phyloP scores from a whole-genome alignment of 2,888 invertebrate genomes.

The Diarsia mendica region DNA sequence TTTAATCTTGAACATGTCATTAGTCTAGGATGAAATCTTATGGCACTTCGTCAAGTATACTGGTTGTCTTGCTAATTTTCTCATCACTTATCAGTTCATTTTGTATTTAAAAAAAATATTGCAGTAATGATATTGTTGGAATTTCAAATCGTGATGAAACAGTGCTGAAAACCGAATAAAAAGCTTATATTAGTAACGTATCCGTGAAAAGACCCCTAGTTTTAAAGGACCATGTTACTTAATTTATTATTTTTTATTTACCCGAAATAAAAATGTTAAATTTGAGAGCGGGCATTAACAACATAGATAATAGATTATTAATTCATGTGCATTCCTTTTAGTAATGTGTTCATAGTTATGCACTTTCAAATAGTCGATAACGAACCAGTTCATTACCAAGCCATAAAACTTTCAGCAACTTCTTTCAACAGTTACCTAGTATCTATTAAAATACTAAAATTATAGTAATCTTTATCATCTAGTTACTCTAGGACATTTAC shows the following conservation, averaged over 20 bases:
- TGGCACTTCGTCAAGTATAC: not conserved
- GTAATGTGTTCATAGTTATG: not conserved
- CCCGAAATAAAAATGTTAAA: no score
- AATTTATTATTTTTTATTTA: no score
- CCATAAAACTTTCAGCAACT: not conserved
- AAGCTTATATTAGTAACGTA: not conserved
- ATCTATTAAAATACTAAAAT: not conserved
- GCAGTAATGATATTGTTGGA: not conserved
- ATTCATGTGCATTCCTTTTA: no score
- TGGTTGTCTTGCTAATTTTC: not conserved
- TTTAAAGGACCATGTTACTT: no score
- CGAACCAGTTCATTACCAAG: not conserved
- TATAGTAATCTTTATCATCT: not conserved
- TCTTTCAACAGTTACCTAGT: not conserved
- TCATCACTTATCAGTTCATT: not conserved
- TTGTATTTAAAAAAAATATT: no score
- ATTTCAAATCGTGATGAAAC: not conserved
- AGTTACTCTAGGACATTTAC: not conserved
- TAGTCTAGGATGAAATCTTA: not conserved
- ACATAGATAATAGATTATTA: not conserved
- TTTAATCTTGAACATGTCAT: not conserved
- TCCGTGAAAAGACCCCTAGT: no score
- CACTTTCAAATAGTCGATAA: not conserved
- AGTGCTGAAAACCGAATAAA: not conserved
- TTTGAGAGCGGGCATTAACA: not conserved